Percentiles rank a stretch among this genome's conserved stretches.
phyloP scores from a whole-genome alignment of 2,888 invertebrate species.

The Glaucopsyche alexis region DNA sequence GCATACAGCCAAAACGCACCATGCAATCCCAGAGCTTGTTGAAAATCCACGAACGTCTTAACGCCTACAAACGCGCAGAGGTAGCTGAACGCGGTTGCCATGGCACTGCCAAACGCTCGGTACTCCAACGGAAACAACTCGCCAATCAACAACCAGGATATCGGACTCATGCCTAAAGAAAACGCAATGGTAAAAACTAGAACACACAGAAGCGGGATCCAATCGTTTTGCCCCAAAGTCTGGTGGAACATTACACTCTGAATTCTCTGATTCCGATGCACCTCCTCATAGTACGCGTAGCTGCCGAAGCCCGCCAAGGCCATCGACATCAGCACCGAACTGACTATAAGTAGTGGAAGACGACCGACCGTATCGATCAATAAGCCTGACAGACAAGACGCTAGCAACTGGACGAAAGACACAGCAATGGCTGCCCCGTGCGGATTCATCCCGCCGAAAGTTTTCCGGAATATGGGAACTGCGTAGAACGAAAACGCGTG shows the following conservation, averaged over 20 bases:
- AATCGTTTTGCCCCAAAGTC: conserved; percentile 83
- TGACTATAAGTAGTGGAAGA: conserved; percentile 89
- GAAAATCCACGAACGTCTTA: conserved; percentile 92
- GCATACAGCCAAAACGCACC: conserved; percentile 95
- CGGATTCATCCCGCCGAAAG: conserved; percentile 89
- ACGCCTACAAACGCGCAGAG: conserved; percentile 92
- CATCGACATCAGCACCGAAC: conserved; percentile 91
- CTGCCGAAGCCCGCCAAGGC: conserved; percentile 92
- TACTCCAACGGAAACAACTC: conserved; percentile 91
- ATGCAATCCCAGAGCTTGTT: conserved; percentile 85
- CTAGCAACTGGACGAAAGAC: conserved; percentile 91
- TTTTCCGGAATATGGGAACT: conserved; percentile 91
- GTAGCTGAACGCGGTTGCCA: conserved; percentile 92
- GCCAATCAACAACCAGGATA: conserved; percentile 91
- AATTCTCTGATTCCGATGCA: conserved; percentile 78
- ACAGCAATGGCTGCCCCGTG: conserved; percentile 92
- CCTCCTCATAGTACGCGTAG: conserved; percentile 89
- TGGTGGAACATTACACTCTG: conserved; percentile 76
- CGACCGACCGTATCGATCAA: conserved; percentile 93
- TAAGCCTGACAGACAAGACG: conserved; percentile 89
- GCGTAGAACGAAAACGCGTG: conserved; percentile 93
- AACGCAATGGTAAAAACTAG: conserved; percentile 91
- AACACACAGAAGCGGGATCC: conserved; percentile 91
- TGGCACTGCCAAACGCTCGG: conserved; percentile 91
- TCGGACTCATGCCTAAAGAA: conserved; percentile 92